Evolutionary conservation across 2,797 vertebrate genomes (phyloP).

Genomic region (Philypnodon macrostomus): DNA sequence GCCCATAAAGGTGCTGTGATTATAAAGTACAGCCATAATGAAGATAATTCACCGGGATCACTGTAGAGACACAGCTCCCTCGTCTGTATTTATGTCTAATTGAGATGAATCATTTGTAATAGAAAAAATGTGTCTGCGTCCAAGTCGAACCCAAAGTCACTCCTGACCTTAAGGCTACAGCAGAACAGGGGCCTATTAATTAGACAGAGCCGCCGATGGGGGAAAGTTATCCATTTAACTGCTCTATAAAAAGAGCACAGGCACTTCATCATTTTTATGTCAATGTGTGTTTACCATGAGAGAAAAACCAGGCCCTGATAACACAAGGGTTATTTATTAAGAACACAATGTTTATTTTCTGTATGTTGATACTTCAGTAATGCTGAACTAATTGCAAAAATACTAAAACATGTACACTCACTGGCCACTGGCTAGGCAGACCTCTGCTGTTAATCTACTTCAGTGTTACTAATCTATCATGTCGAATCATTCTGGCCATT

Average conservation of each 20-base stretch:
- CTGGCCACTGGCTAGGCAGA: too few relatives aligned
- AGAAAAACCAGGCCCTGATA: too few relatives aligned
- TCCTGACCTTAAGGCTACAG: slow-evolving; percentile 46
- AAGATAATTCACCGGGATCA: slow-evolving; percentile 60
- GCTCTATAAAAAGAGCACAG: slow-evolving; percentile 12
- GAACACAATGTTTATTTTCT: too few relatives aligned
- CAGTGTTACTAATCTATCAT: too few relatives aligned
- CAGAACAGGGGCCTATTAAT: slow-evolving; percentile 31
- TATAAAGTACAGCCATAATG: slow-evolving; percentile 59
- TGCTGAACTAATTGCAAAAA: too few relatives aligned
- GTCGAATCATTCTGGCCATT: too few relatives aligned
- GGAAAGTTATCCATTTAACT: slow-evolving; percentile 16
- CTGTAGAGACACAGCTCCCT: slow-evolving; percentile 42
- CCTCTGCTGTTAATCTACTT: too few relatives aligned
- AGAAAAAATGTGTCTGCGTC: slow-evolving; percentile 21
- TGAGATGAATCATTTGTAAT: slow-evolving; percentile 59
- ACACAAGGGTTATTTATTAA: too few relatives aligned
- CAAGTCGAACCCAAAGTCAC: slow-evolving; percentile 25
- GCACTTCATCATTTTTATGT: slow-evolving; percentile 5
- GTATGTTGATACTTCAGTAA: too few relatives aligned
- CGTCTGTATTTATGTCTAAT: slow-evolving; percentile 61
- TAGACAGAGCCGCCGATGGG: slow-evolving; percentile 6
- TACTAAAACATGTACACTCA: too few relatives aligned
- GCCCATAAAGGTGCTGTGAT: slow-evolving; percentile 51
- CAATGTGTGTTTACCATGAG: slow-evolving; percentile 1